Evolutionary conservation across 1,140 invertebrate genomes (phyloP).

Genomic region (Sinella curviseta): DNA sequence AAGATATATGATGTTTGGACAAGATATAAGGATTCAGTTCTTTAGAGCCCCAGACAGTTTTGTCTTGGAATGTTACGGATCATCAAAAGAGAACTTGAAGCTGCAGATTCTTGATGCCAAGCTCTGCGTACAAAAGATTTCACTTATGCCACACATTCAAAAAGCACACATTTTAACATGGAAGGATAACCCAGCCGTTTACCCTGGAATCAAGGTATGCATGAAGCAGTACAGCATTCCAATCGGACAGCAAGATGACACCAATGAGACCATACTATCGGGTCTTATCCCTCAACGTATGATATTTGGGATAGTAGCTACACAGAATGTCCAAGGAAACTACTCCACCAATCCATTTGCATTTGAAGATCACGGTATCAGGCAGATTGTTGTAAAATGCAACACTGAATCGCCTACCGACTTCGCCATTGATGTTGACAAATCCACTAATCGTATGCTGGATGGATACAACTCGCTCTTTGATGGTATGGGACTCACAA

Average conservation of each 20-base stretch:
- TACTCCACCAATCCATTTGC: neutral
- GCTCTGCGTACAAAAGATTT: neutral
- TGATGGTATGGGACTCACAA: neutral
- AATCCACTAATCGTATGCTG: neutral
- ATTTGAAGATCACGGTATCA: slow-evolving; percentile 22
- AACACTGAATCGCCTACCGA: neutral
- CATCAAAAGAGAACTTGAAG: neutral
- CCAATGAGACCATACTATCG: slow-evolving; percentile 25
- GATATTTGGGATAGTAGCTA: slow-evolving; percentile 30
- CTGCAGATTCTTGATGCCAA: slow-evolving; percentile 13
- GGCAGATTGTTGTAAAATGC: neutral
- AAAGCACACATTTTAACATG: neutral
- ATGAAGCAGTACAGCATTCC: slow-evolving; percentile 20
- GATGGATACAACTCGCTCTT: slow-evolving; percentile 1
- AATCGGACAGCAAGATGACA: neutral
- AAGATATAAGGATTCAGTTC: neutral
- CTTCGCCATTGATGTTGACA: neutral
- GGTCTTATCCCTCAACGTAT: slow-evolving; percentile 19
- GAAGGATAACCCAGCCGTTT: neutral
- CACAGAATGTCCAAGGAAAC: slow-evolving; percentile 25
- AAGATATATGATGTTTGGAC: slow-evolving; percentile 21
- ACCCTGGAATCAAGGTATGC: slow-evolving; percentile 19
- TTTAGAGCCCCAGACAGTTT: neutral
- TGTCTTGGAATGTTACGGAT: neutral
- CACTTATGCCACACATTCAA: neutral